Percentiles rank a stretch among this genome's conserved stretches.
Evolutionary conservation across 2,113 vertebrate species (phyloP).

Genomic region (Neolamprologus sp.): DNA sequence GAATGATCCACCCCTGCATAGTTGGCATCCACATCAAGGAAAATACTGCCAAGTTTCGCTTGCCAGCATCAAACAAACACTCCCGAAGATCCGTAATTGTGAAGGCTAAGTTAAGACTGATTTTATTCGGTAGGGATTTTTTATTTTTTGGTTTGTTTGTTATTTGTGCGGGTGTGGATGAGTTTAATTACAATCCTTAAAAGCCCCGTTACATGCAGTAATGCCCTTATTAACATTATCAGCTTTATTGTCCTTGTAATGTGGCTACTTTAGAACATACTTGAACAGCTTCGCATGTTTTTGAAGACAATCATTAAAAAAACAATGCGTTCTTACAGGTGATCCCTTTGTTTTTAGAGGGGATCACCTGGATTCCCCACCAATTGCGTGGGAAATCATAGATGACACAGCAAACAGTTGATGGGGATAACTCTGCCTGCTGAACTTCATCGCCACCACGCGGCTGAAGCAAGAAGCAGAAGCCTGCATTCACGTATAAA

Average conservation of each 20-base stretch:
- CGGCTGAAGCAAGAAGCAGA: not conserved
- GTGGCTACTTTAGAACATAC: not conserved
- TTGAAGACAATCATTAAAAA: not conserved
- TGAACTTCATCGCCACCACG: conserved; percentile 2
- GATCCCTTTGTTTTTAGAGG: not conserved
- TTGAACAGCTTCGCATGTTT: not conserved
- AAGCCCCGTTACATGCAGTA: not conserved
- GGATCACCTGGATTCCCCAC: not conserved
- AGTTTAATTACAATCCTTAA: not conserved
- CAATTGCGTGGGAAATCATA: not conserved
- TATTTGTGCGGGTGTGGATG: not conserved
- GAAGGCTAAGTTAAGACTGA: not conserved
- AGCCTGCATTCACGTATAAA: not conserved
- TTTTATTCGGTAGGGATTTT: not conserved
- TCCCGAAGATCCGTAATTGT: not conserved
- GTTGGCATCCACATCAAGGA: not conserved
- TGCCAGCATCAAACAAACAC: not conserved
- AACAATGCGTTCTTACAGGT: not conserved
- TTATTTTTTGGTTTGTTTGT: not conserved
- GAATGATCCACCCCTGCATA: not conserved
- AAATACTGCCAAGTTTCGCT: not conserved
- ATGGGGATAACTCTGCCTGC: not conserved
- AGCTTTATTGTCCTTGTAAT: not conserved
- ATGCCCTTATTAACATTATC: not conserved
- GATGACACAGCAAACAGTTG: conserved; percentile 39